Evolutionary conservation across 2,797 vertebrate genomes (phyloP), one percentile per base, ranked within the genome.

Genomic region (Pogoniulus pusillus): DNA sequence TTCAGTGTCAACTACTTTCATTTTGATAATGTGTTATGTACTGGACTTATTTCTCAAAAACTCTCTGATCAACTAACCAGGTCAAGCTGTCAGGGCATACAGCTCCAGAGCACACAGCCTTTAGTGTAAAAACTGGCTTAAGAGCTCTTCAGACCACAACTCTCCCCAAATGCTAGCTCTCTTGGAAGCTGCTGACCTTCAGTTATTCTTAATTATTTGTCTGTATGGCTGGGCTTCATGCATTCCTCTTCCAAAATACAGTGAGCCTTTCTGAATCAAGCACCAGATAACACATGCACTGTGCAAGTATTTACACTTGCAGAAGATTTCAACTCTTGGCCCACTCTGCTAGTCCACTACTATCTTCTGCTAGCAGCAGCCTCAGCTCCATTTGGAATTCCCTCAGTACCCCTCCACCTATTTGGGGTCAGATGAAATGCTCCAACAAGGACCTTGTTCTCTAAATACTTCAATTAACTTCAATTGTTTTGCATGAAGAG

Each of bases 31-130:
- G 20, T 32, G 58, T 23, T 49, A 54, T 27, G 27, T 53, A 80
- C 62, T 8, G 12, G 71, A 79, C 64, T 65, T 43, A 57, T n/a
- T 75, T 80, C 27, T 75, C 57, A 59, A 54, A 82, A 70, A 45
- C 29, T 47, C 20, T n/a, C n/a, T 41, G 16, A 80, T 53, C 35
- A 82, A 53, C 9, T 47, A 53, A 72, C 10, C 37, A 72, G 26
- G 34, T 51, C 20, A 62, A 58, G 9, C n/a, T 89, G 17, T 34
- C 41, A 41, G 65, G 78, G n/a, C 0, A 0, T 29, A 1, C 10
- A 30, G 65, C 12, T 75, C 7, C 27, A n/a, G 8, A 43, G 43
- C 27, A 71, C 5, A 37, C 59, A 51, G 8, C 8, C 35, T 47
- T 16, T 39, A 14, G 29, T 43, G 30, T 47, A 53, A 63, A 60